Evolutionary conservation across 2,888 invertebrate genomes (phyloP).

Genomic region (Lycophotia porphyrea): DNA sequence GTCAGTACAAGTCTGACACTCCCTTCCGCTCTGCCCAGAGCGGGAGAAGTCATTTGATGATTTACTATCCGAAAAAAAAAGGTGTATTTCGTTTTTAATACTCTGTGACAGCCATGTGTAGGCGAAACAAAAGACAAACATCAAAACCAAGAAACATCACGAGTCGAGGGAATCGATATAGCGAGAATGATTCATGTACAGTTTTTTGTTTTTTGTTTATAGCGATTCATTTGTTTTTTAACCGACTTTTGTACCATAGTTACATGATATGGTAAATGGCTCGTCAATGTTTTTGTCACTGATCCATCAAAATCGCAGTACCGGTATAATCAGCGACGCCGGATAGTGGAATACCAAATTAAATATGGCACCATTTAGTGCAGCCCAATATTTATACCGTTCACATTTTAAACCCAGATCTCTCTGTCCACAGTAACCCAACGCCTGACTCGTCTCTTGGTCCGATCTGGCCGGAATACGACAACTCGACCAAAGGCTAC

Average conservation of each 20-base stretch:
- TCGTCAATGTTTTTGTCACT: not conserved
- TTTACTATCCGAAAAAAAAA: no score
- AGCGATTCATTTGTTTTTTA: not conserved
- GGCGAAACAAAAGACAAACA: no score
- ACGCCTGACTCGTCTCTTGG: constrained; percentile 77
- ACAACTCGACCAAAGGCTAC: constrained; percentile 66
- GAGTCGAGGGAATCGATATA: no score
- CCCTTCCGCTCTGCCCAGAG: no score
- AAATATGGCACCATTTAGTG: not conserved
- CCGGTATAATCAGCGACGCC: not conserved
- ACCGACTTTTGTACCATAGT: not conserved
- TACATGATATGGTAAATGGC: not conserved
- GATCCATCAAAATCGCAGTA: not conserved
- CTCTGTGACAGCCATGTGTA: no score
- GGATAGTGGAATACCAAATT: not conserved
- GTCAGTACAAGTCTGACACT: no score
- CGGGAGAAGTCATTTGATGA: no score
- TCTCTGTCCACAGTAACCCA: constrained; percentile 75
- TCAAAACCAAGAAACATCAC: no score
- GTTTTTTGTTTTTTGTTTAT: not conserved
- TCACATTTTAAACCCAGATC: not conserved
- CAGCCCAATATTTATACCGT: not conserved
- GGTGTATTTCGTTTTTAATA: no score
- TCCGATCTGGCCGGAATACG: constrained; percentile 76
- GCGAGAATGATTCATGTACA: no score